A percentile compares a stretch with the other conserved stretches of the same genome.
Conservation (phyloP, 2,797 vertebrate genomes). For the Apodemus agrarius region DNA sequence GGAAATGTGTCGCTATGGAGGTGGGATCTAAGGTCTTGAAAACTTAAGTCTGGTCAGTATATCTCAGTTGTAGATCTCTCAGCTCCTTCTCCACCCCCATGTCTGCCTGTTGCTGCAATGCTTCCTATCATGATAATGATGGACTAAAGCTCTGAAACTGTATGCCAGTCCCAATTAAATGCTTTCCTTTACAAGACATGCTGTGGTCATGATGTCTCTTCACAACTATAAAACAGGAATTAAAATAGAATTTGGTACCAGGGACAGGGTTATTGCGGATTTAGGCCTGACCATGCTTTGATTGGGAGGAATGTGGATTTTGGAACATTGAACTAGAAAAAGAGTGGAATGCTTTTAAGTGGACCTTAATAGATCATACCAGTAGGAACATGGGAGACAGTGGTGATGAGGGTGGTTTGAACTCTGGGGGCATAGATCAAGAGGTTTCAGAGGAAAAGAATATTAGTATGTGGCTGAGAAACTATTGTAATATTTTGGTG, state of each 20-base stretch:
- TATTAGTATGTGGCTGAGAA: not conserved
- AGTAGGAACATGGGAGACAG: not conserved
- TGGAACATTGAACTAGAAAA: not conserved
- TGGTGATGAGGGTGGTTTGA: not conserved
- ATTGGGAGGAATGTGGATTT: not conserved
- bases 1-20: not conserved
- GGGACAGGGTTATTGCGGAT: not conserved
- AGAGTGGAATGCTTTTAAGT: not conserved
- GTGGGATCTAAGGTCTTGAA: not conserved
- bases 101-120: not conserved
- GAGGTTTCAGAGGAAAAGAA: not conserved
- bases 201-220: not conserved
- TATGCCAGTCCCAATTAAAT: not conserved
- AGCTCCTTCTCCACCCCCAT: not conserved
- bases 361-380: not conserved
- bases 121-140: not conserved
- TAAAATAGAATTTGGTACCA: not conserved
- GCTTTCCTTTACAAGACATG: not conserved
- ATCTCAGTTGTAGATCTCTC: not conserved
- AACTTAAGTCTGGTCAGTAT: not conserved
- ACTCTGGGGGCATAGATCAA: not conserved
- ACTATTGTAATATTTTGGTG: not conserved
- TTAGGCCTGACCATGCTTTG: not conserved
- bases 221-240: not conserved
- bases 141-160: not conserved